These are phyloP conservation scores for Hymenochirus boettgeri DNA, from an alignment of 2,113 vertebrate genomes.

Conservation along the genomic window DNA sequence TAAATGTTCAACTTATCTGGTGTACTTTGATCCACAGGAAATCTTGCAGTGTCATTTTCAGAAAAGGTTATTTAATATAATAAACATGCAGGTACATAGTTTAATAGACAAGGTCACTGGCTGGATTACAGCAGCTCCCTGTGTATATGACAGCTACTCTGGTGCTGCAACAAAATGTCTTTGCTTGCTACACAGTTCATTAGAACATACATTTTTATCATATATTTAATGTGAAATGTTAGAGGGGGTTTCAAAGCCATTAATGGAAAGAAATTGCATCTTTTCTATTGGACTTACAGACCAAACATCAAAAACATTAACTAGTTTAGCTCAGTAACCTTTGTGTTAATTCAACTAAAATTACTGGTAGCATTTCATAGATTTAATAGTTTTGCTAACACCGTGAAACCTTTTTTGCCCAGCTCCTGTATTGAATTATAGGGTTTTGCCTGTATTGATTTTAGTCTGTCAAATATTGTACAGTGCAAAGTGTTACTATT, in stretches of 20 bases:
- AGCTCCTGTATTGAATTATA: constrained; percentile 21
- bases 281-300: background rate
- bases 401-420: constrained; percentile 7
- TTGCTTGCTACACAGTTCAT: background rate
- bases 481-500: constrained; percentile 14
- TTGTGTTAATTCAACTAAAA: constrained; percentile 8
- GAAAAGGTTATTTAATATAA: too few relatives aligned
- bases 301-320: background rate
- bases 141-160: too few relatives aligned
- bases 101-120: too few relatives aligned
- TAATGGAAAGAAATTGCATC: background rate
- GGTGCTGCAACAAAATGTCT: background rate
- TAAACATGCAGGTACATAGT: too few relatives aligned
- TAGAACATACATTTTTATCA: background rate
- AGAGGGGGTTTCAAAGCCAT: background rate
- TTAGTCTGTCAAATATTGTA: constrained; percentile 24
- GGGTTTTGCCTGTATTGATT: constrained; percentile 27
- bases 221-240: background rate
- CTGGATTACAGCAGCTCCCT: too few relatives aligned
- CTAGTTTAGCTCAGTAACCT: background rate
- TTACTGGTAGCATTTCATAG: constrained; percentile 8
- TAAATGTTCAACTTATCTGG: too few relatives aligned
- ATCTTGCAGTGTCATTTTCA: too few relatives aligned
- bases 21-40: too few relatives aligned
- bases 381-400: constrained; percentile 13